A percentile compares a stretch with the other conserved stretches of the same genome.
phyloP scores from a whole-genome alignment of 2,888 invertebrate species.

The Lamellibrachia columna region DNA sequence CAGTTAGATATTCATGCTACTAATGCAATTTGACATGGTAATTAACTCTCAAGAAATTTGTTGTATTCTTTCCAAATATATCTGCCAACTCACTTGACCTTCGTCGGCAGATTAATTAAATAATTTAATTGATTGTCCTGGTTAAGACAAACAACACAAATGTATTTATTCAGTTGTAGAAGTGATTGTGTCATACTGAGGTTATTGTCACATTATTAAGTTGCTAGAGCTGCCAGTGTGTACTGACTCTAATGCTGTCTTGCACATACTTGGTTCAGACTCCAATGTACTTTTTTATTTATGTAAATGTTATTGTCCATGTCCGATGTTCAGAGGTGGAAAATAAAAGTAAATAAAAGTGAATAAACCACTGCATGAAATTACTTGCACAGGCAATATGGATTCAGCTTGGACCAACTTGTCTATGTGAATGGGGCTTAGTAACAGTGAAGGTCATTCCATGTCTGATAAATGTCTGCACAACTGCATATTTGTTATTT shows the following conservation, averaged over 20 bases:
- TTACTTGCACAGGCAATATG: neutral
- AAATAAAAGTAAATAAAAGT: neutral
- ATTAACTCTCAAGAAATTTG: no score
- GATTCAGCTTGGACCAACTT: neutral
- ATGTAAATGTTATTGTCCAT: neutral
- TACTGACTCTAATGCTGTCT: neutral
- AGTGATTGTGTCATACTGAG: neutral
- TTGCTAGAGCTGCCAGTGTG: neutral
- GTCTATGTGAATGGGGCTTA: neutral
- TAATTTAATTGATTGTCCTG: neutral
- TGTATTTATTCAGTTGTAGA: neutral
- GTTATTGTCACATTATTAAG: neutral
- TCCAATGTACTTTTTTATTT: neutral
- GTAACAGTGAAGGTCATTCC: neutral
- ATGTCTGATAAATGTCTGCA: neutral
- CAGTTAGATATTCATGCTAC: no score
- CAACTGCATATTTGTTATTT: neutral
- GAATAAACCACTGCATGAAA: neutral
- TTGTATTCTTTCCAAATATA: neutral
- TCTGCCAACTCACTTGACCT: neutral
- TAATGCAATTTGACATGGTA: no score
- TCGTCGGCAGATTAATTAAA: neutral
- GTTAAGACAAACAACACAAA: neutral
- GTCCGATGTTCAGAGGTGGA: neutral
- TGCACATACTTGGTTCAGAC: no score